Evolutionary conservation across 2,888 invertebrate genomes (phyloP).

Genomic region (Exocentrus adspersus): DNA sequence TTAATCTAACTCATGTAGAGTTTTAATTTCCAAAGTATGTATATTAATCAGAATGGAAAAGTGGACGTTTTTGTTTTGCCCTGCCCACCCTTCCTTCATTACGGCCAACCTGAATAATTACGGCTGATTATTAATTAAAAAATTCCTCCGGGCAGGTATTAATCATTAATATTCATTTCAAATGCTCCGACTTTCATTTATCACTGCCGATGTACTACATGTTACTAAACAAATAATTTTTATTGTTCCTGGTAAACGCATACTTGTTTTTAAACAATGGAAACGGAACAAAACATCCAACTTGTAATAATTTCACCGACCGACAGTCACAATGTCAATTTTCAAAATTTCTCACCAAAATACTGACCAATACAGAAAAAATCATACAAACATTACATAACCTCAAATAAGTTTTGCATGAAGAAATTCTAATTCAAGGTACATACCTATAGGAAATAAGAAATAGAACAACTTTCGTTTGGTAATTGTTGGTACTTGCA

Average conservation of each 20-base stretch:
- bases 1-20: conserved; percentile 54
- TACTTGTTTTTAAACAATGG: no score
- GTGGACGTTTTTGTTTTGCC: conserved; percentile 54
- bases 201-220: no score
- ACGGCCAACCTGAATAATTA: conserved; percentile 29
- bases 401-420: not conserved
- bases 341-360: no score
- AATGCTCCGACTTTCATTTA: not conserved
- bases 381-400: not conserved
- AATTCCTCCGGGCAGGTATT: conserved; percentile 15
- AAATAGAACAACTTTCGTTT: not conserved
- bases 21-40: conserved; percentile 56
- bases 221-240: not conserved
- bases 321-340: no score
- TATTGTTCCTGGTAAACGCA: no score
- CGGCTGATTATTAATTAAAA: conserved; percentile 43
- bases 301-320: no score
- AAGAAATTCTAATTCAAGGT: not conserved
- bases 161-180: conserved; percentile 24
- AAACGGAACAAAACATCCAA: not conserved
- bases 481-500: not conserved
- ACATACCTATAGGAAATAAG: no score
- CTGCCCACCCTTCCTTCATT: conserved; percentile 43
- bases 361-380: not conserved
- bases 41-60: conserved; percentile 54